Conservation (phyloP, 2,888 invertebrate species). For the Hypercompe scribonia region DNA sequence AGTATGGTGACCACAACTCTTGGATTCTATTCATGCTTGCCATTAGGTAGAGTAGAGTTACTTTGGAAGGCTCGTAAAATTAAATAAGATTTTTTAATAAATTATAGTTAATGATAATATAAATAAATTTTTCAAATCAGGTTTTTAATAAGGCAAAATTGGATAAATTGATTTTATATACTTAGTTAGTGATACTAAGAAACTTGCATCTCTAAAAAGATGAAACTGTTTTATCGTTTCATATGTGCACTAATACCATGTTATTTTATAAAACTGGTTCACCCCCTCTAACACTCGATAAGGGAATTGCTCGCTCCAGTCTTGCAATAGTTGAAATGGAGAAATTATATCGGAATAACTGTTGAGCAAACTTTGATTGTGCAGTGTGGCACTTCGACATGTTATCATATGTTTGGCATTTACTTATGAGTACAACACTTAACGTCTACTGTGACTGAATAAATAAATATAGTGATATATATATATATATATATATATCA, state of each 20-base stretch:
- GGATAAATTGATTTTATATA: too few species aligned
- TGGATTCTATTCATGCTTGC: too few species aligned
- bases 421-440: conserved; percentile 3
- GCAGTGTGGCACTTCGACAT: conserved; percentile 12
- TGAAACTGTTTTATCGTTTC: not conserved
- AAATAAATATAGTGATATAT: too few species aligned
- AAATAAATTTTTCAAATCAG: too few species aligned
- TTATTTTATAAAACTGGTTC: not conserved
- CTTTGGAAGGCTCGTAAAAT: too few species aligned
- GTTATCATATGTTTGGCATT: conserved; percentile 5
- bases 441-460: not conserved
- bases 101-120: too few species aligned
- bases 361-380: conserved; percentile 18
- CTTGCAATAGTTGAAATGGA: conserved; percentile 8
- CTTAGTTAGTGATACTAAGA: not conserved
- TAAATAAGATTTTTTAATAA: too few species aligned
- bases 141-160: too few species aligned
- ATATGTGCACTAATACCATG: not conserved
- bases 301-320: conserved; percentile 8
- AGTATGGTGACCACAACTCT: too few species aligned
- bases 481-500: too few species aligned
- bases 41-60: too few species aligned
- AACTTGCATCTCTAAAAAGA: not conserved
- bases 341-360: conserved; percentile 16
- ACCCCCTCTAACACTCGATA: not conserved